These are phyloP conservation scores for Drosophila paranaensis DNA, from an alignment of 2,888 invertebrate genomes.

Conservation along the genomic window DNA sequence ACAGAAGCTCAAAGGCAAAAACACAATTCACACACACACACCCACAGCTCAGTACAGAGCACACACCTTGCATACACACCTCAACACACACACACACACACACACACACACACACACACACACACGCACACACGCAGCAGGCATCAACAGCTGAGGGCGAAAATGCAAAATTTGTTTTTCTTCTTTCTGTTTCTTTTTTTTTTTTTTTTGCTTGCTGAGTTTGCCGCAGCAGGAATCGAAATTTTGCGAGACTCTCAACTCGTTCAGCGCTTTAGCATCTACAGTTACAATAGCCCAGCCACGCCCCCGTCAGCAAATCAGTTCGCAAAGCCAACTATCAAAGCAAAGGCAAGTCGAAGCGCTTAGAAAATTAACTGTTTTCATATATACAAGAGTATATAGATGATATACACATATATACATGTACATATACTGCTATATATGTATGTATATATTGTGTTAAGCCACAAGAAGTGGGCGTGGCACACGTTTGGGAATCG, in stretches of 20 bases:
- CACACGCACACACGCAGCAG: background rate
- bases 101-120: slow-evolving; percentile 1
- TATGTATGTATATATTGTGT: slow-evolving; percentile 1
- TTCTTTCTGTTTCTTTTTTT: slow-evolving; percentile 11
- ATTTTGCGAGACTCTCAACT: slow-evolving; percentile 25
- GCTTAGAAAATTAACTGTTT: slow-evolving; percentile 20
- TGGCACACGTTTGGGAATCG: slow-evolving; percentile 42
- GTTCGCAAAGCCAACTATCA: slow-evolving; percentile 14
- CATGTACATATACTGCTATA: background rate
- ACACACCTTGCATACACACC: slow-evolving; percentile 10
- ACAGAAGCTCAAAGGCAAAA: slow-evolving; percentile 49
- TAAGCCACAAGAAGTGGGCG: slow-evolving; percentile 7
- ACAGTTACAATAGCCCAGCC: slow-evolving; percentile 21
- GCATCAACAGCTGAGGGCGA: slow-evolving; percentile 44
- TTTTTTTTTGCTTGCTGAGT: slow-evolving; percentile 3
- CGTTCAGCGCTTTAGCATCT: background rate
- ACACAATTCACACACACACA: slow-evolving; percentile 14
- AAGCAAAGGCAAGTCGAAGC: background rate
- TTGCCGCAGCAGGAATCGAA: slow-evolving; percentile 38
- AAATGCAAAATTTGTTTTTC: slow-evolving; percentile 55
- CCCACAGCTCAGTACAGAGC: background rate
- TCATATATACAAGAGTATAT: background rate
- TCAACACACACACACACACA: slow-evolving; percentile 5
- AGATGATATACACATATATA: background rate
- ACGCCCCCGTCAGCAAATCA: slow-evolving; percentile 3